A percentile compares a stretch with the other conserved stretches of the same genome.
These are phyloP conservation scores for Spicauda simplicius DNA, from an alignment of 2,888 invertebrate genomes.

Conservation along the genomic window DNA sequence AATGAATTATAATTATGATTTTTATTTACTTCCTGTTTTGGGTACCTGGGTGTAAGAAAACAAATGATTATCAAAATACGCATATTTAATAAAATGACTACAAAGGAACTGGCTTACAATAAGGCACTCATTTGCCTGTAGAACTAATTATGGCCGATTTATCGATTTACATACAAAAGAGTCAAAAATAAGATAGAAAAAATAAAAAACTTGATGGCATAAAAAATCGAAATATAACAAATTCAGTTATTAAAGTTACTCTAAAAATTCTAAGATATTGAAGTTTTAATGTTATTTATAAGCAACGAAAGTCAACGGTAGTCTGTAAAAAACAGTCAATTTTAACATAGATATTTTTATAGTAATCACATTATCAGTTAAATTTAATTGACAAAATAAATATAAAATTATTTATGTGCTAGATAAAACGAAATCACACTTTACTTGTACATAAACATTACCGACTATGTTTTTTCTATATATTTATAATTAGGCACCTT, in stretches of 20 bases:
- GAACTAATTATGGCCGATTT: constrained; percentile 44
- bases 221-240: too few relatives aligned
- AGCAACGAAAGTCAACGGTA: too few relatives aligned
- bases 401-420: constrained; percentile 8
- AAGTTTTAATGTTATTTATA: too few relatives aligned
- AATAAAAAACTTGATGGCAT: neutral
- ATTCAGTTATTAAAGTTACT: too few relatives aligned
- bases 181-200: neutral
- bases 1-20: constrained; percentile 58
- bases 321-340: neutral
- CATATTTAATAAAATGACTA: constrained; percentile 73
- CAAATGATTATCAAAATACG: constrained; percentile 59
- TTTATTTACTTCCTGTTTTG: constrained; percentile 39
- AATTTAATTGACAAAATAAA: neutral
- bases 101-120: constrained; percentile 66
- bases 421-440: constrained; percentile 24
- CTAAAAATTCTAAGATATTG: too few relatives aligned
- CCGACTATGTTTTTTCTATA: constrained; percentile 8
- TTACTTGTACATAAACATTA: constrained; percentile 20
- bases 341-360: too few relatives aligned
- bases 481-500: constrained; percentile 63
- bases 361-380: neutral
- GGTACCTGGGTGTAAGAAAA: constrained; percentile 39
- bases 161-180: constrained; percentile 39
- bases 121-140: constrained; percentile 64